phyloP scores from a whole-genome alignment of 2,797 vertebrate species.

The Cynodonichthys magdalenae region DNA sequence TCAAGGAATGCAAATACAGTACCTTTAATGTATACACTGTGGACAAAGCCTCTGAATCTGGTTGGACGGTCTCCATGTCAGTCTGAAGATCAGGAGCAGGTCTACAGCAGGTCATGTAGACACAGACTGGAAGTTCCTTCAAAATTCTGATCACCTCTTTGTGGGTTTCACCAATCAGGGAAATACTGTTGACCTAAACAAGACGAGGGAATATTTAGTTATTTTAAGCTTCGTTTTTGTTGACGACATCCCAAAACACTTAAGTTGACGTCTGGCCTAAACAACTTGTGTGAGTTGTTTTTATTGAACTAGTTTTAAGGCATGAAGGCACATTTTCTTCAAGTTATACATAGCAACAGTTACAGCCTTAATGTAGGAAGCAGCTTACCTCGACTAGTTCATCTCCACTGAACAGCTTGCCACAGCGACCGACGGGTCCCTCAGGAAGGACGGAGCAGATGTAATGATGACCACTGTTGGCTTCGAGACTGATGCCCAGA shows the following conservation, averaged over 20 bases:
- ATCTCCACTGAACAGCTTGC: conserved; percentile 93
- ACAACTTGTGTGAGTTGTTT: too few species aligned
- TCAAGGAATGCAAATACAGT: conserved; percentile 9
- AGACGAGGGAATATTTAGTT: neutral
- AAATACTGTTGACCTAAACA: conserved; percentile 90
- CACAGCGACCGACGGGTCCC: conserved; percentile 91
- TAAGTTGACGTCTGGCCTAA: too few species aligned
- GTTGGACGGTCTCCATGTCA: conserved; percentile 70
- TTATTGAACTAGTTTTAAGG: too few species aligned
- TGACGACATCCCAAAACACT: too few species aligned
- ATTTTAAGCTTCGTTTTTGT: neutral
- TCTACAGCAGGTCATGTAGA: conserved; percentile 92
- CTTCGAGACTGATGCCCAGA: conserved; percentile 95
- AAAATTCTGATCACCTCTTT: conserved; percentile 94
- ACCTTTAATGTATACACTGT: conserved; percentile 83
- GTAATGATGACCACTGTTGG: conserved; percentile 90
- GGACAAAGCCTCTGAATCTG: conserved; percentile 68
- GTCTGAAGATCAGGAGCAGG: conserved; percentile 73
- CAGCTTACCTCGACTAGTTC: conserved; percentile 90
- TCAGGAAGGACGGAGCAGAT: conserved; percentile 95
- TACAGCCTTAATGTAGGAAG: too few species aligned
- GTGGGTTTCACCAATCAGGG: conserved; percentile 93
- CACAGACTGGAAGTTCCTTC: conserved; percentile 91
- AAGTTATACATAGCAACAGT: too few species aligned
- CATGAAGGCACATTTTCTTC: too few species aligned